phyloP scores from a whole-genome alignment of 2,888 invertebrate species.

The Cylloceria caligata region DNA sequence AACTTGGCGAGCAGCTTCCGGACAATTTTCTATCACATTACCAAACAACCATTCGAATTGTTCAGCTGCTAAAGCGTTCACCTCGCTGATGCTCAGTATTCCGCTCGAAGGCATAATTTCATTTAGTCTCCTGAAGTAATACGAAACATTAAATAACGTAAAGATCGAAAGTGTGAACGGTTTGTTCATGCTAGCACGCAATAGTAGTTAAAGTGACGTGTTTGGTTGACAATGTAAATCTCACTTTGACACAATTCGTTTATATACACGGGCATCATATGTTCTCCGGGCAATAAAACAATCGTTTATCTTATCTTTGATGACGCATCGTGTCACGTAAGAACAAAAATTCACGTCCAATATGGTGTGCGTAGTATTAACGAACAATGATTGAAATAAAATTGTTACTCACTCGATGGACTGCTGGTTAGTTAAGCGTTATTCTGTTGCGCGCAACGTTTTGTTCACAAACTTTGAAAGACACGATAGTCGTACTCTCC shows the following conservation, averaged over 20 bases:
- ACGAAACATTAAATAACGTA: slow-evolving; percentile 2
- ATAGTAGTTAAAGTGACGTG: neutral
- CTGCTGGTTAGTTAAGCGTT: neutral
- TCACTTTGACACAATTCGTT: slow-evolving; percentile 20
- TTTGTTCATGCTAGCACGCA: neutral
- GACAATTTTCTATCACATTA: slow-evolving; percentile 88
- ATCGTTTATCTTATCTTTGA: slow-evolving; percentile 36
- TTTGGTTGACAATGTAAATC: slow-evolving; percentile 27
- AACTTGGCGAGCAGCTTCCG: slow-evolving; percentile 86
- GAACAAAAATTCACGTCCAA: neutral
- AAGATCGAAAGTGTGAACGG: neutral
- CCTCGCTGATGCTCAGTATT: slow-evolving; percentile 84
- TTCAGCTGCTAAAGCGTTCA: slow-evolving; percentile 86
- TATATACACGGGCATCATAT: neutral
- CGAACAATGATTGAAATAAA: slow-evolving; percentile 1
- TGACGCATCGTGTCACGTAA: neutral
- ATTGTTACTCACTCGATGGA: slow-evolving; percentile 43
- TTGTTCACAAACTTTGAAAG: slow-evolving; percentile 25
- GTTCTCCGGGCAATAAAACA: neutral
- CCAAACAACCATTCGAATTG: slow-evolving; percentile 87
- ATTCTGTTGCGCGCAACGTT: slow-evolving; percentile 1
- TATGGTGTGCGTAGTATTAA: neutral
- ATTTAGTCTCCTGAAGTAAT: slow-evolving; percentile 1
- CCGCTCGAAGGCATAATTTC: slow-evolving; percentile 68
- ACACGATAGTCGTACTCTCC: slow-evolving; percentile 7